A percentile compares a stretch with the other conserved stretches of the same genome.
phyloP scores from a whole-genome alignment of 2,888 invertebrate genomes.

The Coenonympha arcania region DNA sequence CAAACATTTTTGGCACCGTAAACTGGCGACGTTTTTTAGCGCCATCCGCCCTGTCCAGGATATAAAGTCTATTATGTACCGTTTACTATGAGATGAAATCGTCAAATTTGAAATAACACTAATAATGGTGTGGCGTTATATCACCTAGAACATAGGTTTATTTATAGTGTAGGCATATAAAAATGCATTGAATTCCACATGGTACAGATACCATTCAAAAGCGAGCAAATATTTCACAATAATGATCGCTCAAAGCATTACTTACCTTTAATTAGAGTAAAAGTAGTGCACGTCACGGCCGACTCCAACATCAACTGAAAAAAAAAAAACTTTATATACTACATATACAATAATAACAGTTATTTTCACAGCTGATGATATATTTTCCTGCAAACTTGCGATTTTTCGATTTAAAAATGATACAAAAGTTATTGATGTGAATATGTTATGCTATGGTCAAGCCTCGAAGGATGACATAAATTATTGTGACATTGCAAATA shows the following conservation, averaged over 20 bases:
- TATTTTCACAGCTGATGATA: constrained; percentile 1
- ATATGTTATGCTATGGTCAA: too few relatives aligned
- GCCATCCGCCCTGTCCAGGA: too few relatives aligned
- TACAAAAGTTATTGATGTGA: too few relatives aligned
- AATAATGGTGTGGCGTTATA: too few relatives aligned
- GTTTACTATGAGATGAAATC: too few relatives aligned
- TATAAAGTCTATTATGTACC: too few relatives aligned
- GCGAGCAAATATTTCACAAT: constrained; percentile 10
- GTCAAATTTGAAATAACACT: too few relatives aligned
- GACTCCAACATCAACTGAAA: constrained; percentile 63
- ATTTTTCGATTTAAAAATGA: not conserved
- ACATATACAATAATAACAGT: constrained; percentile 3
- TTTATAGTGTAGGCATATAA: not conserved
- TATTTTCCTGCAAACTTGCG: constrained; percentile 4
- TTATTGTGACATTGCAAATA: too few relatives aligned
- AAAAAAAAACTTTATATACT: constrained; percentile 21
- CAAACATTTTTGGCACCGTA: too few relatives aligned
- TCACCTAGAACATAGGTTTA: not conserved
- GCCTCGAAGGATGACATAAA: too few relatives aligned
- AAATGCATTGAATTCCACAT: constrained; percentile 9
- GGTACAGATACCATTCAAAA: constrained; percentile 11
- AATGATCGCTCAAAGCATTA: constrained; percentile 14
- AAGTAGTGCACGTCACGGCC: constrained; percentile 46
- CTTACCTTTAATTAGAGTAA: constrained; percentile 52
- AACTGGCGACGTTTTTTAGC: too few relatives aligned